Evolutionary conservation across 1,140 invertebrate species (phyloP), one percentile per base, ranked within the genome.

Genomic region (Orius insidiosus): DNA sequence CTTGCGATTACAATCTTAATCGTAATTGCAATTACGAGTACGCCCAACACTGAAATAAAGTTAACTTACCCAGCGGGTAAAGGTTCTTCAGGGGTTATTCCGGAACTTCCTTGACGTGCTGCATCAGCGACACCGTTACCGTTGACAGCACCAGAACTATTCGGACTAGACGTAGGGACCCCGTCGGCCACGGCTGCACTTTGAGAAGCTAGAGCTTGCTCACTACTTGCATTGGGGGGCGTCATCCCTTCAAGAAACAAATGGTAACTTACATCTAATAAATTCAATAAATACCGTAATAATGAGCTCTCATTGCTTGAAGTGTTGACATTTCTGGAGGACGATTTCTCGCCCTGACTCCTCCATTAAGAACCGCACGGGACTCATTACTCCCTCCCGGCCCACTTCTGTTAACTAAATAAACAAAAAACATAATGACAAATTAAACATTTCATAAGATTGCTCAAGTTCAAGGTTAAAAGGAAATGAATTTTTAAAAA

Each of bases 321-420:
- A 50, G 49, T 31, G 60, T 52, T 16, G 58, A 52, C 7, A 55
- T 58, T 13, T 69, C 72, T 31, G 73, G 68, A 42, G 70, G 55
- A 55, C 78, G 65, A 53, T 75, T 68, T 24, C 78, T 68, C 6
- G 72, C 77, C 16, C 78, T 62, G 32, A 84, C 68, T 6, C 80
- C 80, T 5, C 74, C 74, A 60, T 73, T 77, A 13, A 80, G 64
- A 54, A 78, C 69, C 56, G 69, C 51, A 33, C 49, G 10, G 11
- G 39, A 43, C 19, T 42, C 45, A 14, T 37, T 36, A 39, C 35
- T 9, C 7, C 24, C 24, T 24, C 24, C 24, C 7, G 24, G 24
- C 3, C 24, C 24, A 24, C 24, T 24, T 24, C 24, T 24, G 7
- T 24, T 24, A 24, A 24, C 24, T 24, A 24, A 4, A 24, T n/a